These are phyloP conservation scores for Eupithecia exiguata DNA, from an alignment of 2,888 invertebrate species.

Conservation along the genomic window DNA sequence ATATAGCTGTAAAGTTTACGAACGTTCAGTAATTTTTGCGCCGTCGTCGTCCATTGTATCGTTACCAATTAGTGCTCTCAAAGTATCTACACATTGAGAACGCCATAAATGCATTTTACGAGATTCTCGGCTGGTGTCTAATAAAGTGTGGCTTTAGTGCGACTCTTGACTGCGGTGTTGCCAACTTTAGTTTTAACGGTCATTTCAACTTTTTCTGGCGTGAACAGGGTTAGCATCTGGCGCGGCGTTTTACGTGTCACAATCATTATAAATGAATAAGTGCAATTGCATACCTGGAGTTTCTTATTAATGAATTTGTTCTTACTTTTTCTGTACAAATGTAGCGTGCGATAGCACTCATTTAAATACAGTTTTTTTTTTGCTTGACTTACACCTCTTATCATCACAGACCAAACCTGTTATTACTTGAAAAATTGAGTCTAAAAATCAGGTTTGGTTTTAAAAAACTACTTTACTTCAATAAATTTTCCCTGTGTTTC, in stretches of 20 bases:
- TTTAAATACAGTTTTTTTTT: not conserved
- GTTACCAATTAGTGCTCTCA: slow-evolving; percentile 66
- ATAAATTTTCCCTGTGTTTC: not conserved
- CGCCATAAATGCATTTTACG: slow-evolving; percentile 69
- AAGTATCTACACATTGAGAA: slow-evolving; percentile 56
- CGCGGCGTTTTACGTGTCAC: not conserved
- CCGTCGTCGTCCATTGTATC: slow-evolving; percentile 46
- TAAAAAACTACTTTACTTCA: too few species aligned
- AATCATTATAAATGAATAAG: not conserved
- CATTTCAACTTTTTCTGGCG: slow-evolving; percentile 11
- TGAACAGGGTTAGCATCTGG: slow-evolving; percentile 11
- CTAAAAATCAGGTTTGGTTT: too few species aligned
- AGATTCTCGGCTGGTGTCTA: slow-evolving; percentile 61
- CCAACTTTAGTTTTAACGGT: slow-evolving; percentile 17
- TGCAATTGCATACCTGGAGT: not conserved
- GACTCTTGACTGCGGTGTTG: slow-evolving; percentile 49
- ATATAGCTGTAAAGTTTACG: slow-evolving; percentile 42
- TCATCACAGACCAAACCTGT: not conserved
- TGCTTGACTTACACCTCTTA: not conserved
- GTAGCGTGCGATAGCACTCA: not conserved
- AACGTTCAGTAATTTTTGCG: slow-evolving; percentile 40
- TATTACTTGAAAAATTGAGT: too few species aligned
- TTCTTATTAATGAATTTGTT: not conserved
- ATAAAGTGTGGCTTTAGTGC: slow-evolving; percentile 65
- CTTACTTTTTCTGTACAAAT: not conserved